Evolutionary conservation across 2,888 invertebrate genomes (phyloP), one percentile per base, ranked within the genome.

Genomic region (Megamerina dolium): DNA sequence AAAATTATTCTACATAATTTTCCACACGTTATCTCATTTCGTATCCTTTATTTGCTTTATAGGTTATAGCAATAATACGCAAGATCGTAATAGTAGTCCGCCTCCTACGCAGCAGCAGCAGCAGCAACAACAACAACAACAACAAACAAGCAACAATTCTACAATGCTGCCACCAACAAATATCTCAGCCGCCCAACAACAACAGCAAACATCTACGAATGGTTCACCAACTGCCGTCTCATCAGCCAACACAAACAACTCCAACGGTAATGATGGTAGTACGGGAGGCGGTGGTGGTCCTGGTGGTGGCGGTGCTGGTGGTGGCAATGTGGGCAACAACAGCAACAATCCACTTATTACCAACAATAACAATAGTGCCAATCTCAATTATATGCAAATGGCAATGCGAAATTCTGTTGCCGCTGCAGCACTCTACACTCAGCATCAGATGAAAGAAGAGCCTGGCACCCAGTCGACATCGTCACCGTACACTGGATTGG

Each of bases 391-490:
- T 50, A 61, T 66, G 63, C 64, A 65, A 53, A 64, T 72, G 68
- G 60, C 70, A n/a, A 60, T 64, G 56, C 53, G 57, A 48, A 57
- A 56, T 35, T 45, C 56, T 2, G 57, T 58, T 41, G 60, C 59
- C 44, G 56, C 55, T 18, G 57, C 65, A 16, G 61, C 63, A 3
- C 60, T 69, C 37, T 69, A 69, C 43, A 53, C 59, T 20, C 68
- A 68, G 34, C 68, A 66, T 49, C 69, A 69, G 48, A 60, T 72
- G 49, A 72, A 72, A 56, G 69, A 71, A 50, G 72, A 72, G 46
- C 70, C 71, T 6, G 67, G 69, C 48, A 64, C 64, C 5, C 64
- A 61, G 46, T n/a, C n/a, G n/a, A 50, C 41, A n/a, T 16, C 46
- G 14, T 39, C 52, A 16, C 47, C 55, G 35, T 62, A 51, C 45